phyloP scores from a whole-genome alignment of 1,140 invertebrate genomes.

The Halyomorpha halys region DNA sequence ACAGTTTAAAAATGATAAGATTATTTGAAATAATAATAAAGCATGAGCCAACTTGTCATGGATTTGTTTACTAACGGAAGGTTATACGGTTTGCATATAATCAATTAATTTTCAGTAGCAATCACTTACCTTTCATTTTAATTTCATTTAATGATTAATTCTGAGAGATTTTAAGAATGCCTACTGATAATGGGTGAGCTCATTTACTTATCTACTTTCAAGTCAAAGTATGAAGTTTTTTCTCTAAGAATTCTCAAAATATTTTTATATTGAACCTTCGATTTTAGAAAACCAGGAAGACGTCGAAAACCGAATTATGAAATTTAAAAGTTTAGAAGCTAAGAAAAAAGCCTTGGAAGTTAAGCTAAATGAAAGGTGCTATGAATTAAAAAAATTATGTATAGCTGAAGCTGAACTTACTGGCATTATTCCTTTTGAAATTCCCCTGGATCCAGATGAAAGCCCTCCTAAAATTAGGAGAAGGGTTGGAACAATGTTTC shows the following conservation, averaged over 20 bases:
- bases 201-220: neutral
- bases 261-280: neutral
- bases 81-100: too few relatives aligned
- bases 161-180: neutral
- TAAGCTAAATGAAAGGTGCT: conserved; percentile 56
- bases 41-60: too few relatives aligned
- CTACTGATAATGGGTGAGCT: neutral
- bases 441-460: conserved; percentile 62
- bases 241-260: neutral
- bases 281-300: conserved; percentile 3
- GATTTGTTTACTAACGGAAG: too few relatives aligned
- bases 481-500: conserved; percentile 54
- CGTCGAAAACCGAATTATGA: neutral
- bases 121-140: too few relatives aligned
- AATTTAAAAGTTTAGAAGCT: conserved; percentile 12
- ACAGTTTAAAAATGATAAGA: too few relatives aligned
- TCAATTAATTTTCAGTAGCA: too few relatives aligned
- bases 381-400: conserved; percentile 65
- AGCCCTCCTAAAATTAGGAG: conserved; percentile 50
- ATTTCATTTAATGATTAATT: too few relatives aligned
- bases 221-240: neutral
- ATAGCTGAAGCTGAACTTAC: conserved; percentile 73
- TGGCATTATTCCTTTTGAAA: conserved; percentile 66
- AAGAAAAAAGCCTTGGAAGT: conserved; percentile 6
- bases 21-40: too few relatives aligned